phyloP scores from a whole-genome alignment of 1,140 invertebrate species.

The Macrobrachium nipponense region DNA sequence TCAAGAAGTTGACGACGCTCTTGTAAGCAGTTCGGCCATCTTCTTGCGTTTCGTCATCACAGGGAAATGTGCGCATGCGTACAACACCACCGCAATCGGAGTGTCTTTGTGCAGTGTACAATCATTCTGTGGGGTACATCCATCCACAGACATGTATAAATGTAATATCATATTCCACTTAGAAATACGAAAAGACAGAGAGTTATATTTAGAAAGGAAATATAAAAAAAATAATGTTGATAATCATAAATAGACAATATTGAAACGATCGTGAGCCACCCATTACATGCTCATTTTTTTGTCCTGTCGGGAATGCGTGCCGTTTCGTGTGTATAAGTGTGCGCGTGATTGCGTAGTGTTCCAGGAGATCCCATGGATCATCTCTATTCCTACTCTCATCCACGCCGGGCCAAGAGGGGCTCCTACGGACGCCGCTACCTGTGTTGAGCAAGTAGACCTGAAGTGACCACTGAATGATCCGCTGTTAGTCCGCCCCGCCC shows the following conservation, averaged over 20 bases:
- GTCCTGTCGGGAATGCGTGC: not conserved
- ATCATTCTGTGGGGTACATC: constrained; percentile 51
- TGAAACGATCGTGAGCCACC: constrained; percentile 32
- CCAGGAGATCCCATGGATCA: constrained; percentile 47
- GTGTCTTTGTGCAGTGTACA: constrained; percentile 58
- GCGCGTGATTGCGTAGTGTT: constrained; percentile 39
- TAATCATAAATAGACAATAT: constrained; percentile 26
- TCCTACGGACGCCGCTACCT: constrained; percentile 2
- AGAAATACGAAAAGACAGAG: constrained; percentile 10
- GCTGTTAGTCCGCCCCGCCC: constrained; percentile 29
- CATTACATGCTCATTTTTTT: constrained; percentile 49
- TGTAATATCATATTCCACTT: constrained; percentile 23
- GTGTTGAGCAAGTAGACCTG: constrained; percentile 43
- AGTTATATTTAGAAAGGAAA: constrained; percentile 2
- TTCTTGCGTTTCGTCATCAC: constrained; percentile 38
- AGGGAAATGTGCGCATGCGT: constrained; percentile 45
- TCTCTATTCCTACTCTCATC: constrained; percentile 22
- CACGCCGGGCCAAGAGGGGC: constrained; percentile 26
- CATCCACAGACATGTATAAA: constrained; percentile 52
- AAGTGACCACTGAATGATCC: constrained; percentile 58
- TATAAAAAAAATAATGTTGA: not conserved
- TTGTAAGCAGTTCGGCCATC: constrained; percentile 47
- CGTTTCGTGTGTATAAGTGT: constrained; percentile 44
- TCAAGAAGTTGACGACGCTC: constrained; percentile 51
- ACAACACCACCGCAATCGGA: constrained; percentile 52